Evolutionary conservation across 2,797 vertebrate genomes (phyloP), one percentile per base, ranked within the genome.

Genomic region (Antennarius maculatus): DNA sequence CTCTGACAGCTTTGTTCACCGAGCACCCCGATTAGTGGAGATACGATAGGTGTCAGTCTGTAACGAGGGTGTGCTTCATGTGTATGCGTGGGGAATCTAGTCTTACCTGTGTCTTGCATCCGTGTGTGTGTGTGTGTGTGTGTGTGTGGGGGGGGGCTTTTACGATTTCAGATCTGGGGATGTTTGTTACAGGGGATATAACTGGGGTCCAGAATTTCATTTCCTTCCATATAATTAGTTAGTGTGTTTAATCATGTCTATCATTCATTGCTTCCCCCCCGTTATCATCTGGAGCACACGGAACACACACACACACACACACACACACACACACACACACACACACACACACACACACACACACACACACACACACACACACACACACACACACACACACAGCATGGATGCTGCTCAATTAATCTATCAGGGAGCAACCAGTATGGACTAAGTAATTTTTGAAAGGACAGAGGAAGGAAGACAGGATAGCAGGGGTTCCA

Each of bases 171-270:
- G 39, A 37, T 45, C 42, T 11, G 5, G 3, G 1, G 29, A 62
- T 79, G 81, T 83, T 80, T 86, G 78, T 91, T 92, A 84, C 85
- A 88, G 90, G 79, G 93, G 92, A 56, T 43, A 57, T 91, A 88
- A 93, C 84, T 57, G 70, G 89, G 71, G 92, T 92, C 92, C 93
- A 90, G 93, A 95, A 95, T 96, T 94, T 95, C 93, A 95, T 95
- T 90, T 94, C 93, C 90, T 93, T 93, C 93, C 93, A 94, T 95
- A 93, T 95, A 95, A 97, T 97, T 96, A 95, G 93, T 94, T 93
- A 93, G 93, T 75, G 94, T 94, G 94, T 95, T 97, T 96, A 95
- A 96, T 97, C 95, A 96, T 94, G 93, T 93, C 94, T 93, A 94
- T 94, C 94, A 94, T 92, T 82, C 74, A 82, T 66, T 77, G 93